These are phyloP conservation scores for Drosophila nigricruria DNA, from an alignment of 2,888 invertebrate species.

Conservation along the genomic window DNA sequence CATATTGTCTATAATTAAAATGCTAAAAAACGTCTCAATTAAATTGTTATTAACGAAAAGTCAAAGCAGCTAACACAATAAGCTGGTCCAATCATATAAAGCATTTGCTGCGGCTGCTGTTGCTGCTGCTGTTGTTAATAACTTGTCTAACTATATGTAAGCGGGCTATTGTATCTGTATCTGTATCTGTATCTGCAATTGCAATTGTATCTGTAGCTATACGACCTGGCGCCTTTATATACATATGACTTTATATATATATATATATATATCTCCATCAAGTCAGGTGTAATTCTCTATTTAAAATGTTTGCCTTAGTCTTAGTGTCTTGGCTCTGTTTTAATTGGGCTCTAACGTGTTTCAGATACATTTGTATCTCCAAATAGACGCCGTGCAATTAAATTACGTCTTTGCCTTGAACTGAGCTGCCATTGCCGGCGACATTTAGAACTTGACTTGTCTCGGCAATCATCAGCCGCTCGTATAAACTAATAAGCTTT, in stretches of 20 bases:
- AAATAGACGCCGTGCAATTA: conserved; percentile 73
- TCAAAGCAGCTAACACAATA: conserved; percentile 54
- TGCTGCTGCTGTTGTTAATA: conserved; percentile 19
- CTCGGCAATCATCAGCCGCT: conserved; percentile 27
- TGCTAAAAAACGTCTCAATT: conserved; percentile 78
- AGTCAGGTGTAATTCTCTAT: conserved; percentile 75
- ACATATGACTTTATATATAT: neutral
- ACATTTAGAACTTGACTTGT: conserved; percentile 74
- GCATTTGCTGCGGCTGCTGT: conserved; percentile 12
- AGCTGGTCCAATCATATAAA: conserved; percentile 52
- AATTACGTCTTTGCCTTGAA: conserved; percentile 82
- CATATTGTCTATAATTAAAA: conserved; percentile 79
- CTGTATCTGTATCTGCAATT: conserved; percentile 16
- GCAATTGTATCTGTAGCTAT: conserved; percentile 18
- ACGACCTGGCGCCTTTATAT: too few relatives aligned
- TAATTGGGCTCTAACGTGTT: conserved; percentile 81
- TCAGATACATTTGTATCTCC: conserved; percentile 77
- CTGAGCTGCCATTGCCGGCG: conserved; percentile 59
- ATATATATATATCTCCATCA: conserved; percentile 23
- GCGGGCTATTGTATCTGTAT: conserved; percentile 35
- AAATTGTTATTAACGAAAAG: conserved; percentile 77
- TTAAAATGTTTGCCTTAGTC: conserved; percentile 67
- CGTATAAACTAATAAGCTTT: conserved; percentile 37
- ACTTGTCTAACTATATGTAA: conserved; percentile 49
- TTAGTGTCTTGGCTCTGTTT: conserved; percentile 60